Evolutionary conservation across 1,140 invertebrate species (phyloP), one percentile per base, ranked within the genome.

Genomic region (Oedothorax gibbosus): DNA sequence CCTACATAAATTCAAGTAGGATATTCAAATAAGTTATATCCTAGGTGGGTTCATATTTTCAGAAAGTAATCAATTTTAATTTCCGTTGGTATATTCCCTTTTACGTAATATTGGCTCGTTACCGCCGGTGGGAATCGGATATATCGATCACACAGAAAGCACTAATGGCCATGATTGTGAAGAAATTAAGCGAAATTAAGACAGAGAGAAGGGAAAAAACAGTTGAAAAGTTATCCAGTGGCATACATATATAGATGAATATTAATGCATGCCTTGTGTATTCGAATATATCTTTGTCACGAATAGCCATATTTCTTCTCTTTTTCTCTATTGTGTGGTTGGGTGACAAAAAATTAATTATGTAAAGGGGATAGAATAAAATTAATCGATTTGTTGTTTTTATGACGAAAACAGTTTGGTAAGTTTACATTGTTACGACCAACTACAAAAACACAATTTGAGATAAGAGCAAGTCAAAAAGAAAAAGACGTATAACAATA

Each of bases 21-120:
- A 35, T 35, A 35, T 35, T 35, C 2, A 35, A 35, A 35, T 35
- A 35, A 35, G 35, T 35, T 35, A 35, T 35, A 35, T 35, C 35
- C 35, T 35, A 35, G 20, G 78, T 80, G 65, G 14, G 51, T 80
- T 80, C 60, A 80, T 80, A 80, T 80, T 80, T 80, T 80, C 12
- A 54, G 78, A 35, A 35, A 80, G 78, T 71, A 80, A 80, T 80
- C 78, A 80, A 80, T 80, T 80, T 80, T 80, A 80, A 80, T 80
- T 80, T 80, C 78, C 78, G 35, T 71, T 78, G 64, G 62, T n/a
- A 14, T 60, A 14, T n/a, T 60, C 12, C 12, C 57, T 11, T 7
- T 6, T 60, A 60, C 11, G 57, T 12, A 60, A 60, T 80, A 80
- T 80, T 65, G 78, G 78, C 4, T 80, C 78, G 53, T 71, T 69